phyloP scores from a whole-genome alignment of 2,888 invertebrate species.

The Microplitis deprimator region DNA sequence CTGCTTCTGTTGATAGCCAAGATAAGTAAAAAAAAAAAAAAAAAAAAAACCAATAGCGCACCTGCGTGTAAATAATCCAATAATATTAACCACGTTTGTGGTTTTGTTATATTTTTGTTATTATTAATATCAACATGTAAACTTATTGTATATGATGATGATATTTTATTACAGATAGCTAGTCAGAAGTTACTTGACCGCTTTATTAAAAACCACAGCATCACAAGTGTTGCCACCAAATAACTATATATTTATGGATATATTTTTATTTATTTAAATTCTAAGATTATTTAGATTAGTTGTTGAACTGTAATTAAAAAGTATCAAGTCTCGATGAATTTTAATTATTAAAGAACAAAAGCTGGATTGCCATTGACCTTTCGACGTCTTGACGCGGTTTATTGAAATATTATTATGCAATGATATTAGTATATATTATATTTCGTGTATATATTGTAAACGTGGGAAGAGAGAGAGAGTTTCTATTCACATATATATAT shows the following conservation, averaged over 20 bases:
- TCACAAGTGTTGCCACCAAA: background rate
- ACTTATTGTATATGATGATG: background rate
- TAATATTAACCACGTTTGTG: background rate
- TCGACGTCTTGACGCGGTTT: constrained; percentile 50
- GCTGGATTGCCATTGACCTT: background rate
- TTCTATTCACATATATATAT: constrained; percentile 14
- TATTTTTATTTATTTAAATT: background rate
- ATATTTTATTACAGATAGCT: background rate
- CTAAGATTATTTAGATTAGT: background rate
- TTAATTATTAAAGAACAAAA: background rate
- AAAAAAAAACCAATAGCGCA: background rate
- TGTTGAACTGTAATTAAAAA: background rate
- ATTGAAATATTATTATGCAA: constrained; percentile 60
- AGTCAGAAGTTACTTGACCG: background rate
- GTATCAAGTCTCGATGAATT: background rate
- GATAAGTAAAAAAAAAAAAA: background rate
- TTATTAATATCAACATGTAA: background rate
- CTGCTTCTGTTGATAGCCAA: too few species aligned
- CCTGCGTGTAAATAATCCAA: constrained; percentile 7
- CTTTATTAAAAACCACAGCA: background rate
- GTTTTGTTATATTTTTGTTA: background rate
- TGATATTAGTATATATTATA: constrained; percentile 43
- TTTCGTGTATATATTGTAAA: constrained; percentile 19
- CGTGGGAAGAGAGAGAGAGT: constrained; percentile 65
- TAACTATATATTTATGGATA: background rate